These are phyloP conservation scores for Eudasyphora cyanicolor DNA, from an alignment of 2,888 invertebrate species.

Conservation along the genomic window DNA sequence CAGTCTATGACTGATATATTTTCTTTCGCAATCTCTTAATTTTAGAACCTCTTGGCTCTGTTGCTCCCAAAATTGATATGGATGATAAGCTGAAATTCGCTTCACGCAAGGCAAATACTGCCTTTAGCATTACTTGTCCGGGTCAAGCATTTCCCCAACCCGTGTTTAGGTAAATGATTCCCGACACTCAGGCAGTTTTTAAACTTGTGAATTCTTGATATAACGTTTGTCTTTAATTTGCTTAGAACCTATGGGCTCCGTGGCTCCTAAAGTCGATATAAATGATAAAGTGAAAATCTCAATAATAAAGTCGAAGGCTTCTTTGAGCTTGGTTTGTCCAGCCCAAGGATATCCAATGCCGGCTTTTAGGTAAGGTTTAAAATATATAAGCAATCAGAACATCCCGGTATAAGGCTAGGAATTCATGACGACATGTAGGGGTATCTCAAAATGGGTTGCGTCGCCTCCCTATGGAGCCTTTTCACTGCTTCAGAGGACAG, in stretches of 20 bases:
- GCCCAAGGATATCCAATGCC: slow-evolving; percentile 85
- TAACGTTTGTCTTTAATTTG: slow-evolving; percentile 28
- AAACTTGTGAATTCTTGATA: background rate
- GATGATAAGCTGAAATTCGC: slow-evolving; percentile 79
- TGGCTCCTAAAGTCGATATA: slow-evolving; percentile 82
- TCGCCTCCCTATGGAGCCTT: too few species aligned
- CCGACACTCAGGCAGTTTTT: background rate
- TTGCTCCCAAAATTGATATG: slow-evolving; percentile 82
- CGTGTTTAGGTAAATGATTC: slow-evolving; percentile 69
- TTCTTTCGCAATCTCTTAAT: slow-evolving; percentile 5
- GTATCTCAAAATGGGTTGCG: too few species aligned
- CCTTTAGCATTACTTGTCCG: slow-evolving; percentile 85
- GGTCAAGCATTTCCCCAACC: slow-evolving; percentile 85
- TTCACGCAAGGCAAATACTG: slow-evolving; percentile 72
- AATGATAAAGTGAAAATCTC: slow-evolving; percentile 79
- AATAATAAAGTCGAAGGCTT: slow-evolving; percentile 73
- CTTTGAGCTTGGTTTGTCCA: slow-evolving; percentile 85
- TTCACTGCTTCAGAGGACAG: too few species aligned
- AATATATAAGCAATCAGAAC: too few species aligned
- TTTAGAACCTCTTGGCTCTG: slow-evolving; percentile 81
- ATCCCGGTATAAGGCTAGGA: too few species aligned
- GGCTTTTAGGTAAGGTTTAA: slow-evolving; percentile 71
- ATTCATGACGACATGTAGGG: too few species aligned
- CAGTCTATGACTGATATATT: background rate
- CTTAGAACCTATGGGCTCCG: slow-evolving; percentile 81